Conservation (phyloP, 2,797 vertebrate species). For the Mormyrops boulengeri region DNA sequence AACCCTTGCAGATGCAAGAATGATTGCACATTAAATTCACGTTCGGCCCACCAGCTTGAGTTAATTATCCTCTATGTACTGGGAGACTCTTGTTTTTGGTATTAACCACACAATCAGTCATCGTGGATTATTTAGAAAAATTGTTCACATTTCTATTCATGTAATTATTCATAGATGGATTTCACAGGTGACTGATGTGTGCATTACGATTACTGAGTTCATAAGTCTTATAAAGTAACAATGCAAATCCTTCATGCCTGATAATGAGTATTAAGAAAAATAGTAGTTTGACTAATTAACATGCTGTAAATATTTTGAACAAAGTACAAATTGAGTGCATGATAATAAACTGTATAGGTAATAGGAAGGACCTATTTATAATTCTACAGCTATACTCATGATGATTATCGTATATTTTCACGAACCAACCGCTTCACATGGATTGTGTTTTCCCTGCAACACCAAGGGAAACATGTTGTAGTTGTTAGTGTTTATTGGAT, state of each 20-base stretch:
- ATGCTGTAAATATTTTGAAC: neutral
- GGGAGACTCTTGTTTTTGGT: neutral
- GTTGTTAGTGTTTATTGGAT: neutral
- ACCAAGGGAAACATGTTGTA: neutral
- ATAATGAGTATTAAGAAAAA: neutral
- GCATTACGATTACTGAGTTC: neutral
- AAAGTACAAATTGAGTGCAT: neutral
- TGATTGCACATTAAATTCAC: slow-evolving; percentile 7
- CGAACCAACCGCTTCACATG: neutral
- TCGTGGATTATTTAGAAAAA: neutral
- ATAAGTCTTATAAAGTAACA: neutral
- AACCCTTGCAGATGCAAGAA: neutral
- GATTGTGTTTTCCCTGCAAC: neutral
- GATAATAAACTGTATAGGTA: neutral
- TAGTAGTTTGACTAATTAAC: neutral
- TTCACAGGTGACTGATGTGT: neutral
- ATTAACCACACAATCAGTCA: neutral
- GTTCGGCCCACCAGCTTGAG: neutral
- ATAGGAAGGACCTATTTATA: neutral
- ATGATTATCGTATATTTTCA: neutral
- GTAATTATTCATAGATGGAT: slow-evolving; percentile 5
- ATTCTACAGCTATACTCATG: neutral
- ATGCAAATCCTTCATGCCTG: neutral
- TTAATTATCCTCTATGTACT: neutral
- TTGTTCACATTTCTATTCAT: neutral